These are phyloP conservation scores for Heterochromis multidens DNA, from an alignment of 2,113 vertebrate genomes.

Conservation along the genomic window DNA sequence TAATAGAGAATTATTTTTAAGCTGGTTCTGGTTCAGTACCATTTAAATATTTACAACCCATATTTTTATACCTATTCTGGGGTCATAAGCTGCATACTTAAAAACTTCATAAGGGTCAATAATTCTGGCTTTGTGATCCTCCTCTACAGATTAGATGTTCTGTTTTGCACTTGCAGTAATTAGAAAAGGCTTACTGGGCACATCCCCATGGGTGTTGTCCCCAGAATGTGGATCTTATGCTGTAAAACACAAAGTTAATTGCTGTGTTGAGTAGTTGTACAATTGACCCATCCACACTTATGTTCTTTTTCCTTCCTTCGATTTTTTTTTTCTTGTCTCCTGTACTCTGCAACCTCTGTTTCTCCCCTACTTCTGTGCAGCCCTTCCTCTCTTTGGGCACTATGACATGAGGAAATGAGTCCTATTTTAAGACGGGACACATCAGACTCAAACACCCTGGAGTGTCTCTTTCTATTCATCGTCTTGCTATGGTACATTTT, in stretches of 20 bases:
- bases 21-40: background rate
- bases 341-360: background rate
- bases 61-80: background rate
- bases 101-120: conserved; percentile 6
- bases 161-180: conserved; percentile 53
- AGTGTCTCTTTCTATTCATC: background rate
- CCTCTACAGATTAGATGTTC: conserved; percentile 34
- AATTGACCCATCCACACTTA: background rate
- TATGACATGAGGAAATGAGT: background rate
- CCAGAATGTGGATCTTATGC: conserved; percentile 1
- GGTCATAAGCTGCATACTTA: background rate
- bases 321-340: background rate
- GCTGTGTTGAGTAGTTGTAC: conserved; percentile 28
- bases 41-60: background rate
- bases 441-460: background rate
- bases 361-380: background rate
- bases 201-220: conserved; percentile 30
- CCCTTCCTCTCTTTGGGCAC: background rate
- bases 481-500: background rate
- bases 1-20: background rate
- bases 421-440: conserved; percentile 1
- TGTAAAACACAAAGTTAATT: conserved; percentile 48
- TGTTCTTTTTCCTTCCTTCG: background rate
- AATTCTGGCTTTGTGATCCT: background rate
- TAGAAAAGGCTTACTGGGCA: conserved; percentile 51